phyloP scores from a whole-genome alignment of 2,888 invertebrate species.

The Drosophila mimetica region DNA sequence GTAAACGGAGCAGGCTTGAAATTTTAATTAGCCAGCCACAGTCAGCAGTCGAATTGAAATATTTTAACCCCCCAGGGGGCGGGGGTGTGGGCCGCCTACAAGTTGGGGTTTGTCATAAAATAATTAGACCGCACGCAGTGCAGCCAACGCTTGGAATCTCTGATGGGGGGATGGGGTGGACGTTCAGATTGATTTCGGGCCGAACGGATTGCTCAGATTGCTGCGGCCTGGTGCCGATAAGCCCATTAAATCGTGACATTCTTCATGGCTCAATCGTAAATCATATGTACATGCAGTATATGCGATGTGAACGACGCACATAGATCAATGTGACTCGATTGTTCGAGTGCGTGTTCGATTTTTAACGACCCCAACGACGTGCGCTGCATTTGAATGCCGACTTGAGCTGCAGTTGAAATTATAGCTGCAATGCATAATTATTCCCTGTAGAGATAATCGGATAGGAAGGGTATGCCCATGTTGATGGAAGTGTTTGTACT shows the following conservation, averaged over 20 bases:
- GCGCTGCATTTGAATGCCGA: slow-evolving; percentile 64
- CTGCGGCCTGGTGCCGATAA: slow-evolving; percentile 56
- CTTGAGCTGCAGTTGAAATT: slow-evolving; percentile 35
- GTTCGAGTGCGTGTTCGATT: slow-evolving; percentile 78
- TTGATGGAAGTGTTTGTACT: not conserved
- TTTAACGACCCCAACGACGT: slow-evolving; percentile 74
- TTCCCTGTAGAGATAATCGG: slow-evolving; percentile 23
- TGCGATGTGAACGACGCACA: slow-evolving; percentile 45
- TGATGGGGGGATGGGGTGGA: slow-evolving; percentile 22
- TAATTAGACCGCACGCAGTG: slow-evolving; percentile 78
- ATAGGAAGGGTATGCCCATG: slow-evolving; percentile 17
- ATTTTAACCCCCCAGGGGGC: slow-evolving; percentile 14
- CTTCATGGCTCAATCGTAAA: slow-evolving; percentile 79
- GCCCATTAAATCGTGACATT: slow-evolving; percentile 80
- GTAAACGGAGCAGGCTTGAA: slow-evolving; percentile 49
- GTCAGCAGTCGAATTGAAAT: slow-evolving; percentile 33
- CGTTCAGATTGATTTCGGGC: slow-evolving; percentile 27
- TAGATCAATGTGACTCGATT: slow-evolving; percentile 75
- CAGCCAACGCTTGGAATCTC: slow-evolving; percentile 52
- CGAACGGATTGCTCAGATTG: slow-evolving; percentile 26
- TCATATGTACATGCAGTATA: slow-evolving; percentile 51
- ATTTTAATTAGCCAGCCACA: slow-evolving; percentile 68
- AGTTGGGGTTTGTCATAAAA: slow-evolving; percentile 71
- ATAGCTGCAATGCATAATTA: slow-evolving; percentile 41
- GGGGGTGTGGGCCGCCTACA: slow-evolving; percentile 22